Evolutionary conservation across 2,888 invertebrate species (phyloP).

Genomic region (Tachina lurida): DNA sequence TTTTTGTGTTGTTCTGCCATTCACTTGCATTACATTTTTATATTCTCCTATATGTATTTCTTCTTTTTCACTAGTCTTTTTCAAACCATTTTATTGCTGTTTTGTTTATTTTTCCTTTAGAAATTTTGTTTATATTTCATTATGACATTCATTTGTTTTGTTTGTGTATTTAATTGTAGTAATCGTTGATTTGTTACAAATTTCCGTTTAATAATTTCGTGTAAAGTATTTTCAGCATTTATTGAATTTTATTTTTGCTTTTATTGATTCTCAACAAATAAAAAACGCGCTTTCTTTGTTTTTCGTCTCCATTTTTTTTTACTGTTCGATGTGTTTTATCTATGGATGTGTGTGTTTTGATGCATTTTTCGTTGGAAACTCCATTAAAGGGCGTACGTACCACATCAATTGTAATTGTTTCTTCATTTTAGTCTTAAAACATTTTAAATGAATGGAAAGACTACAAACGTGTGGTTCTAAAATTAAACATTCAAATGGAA

Average conservation of each 20-base stretch:
- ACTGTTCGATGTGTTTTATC: slow-evolving; percentile 7
- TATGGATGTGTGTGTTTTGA: slow-evolving; percentile 37
- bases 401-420: background rate
- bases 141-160: slow-evolving; percentile 67
- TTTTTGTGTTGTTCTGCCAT: slow-evolving; percentile 32
- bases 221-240: slow-evolving; percentile 12
- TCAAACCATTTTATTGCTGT: slow-evolving; percentile 45
- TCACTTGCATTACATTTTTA: slow-evolving; percentile 18
- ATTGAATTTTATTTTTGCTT: slow-evolving; percentile 25
- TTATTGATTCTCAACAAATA: slow-evolving; percentile 26
- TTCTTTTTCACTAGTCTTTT: slow-evolving; percentile 16
- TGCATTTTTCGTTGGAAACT: slow-evolving; percentile 39
- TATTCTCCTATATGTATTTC: background rate
- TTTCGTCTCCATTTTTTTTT: background rate
- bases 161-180: slow-evolving; percentile 47
- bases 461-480: no score
- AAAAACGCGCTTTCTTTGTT: slow-evolving; percentile 23
- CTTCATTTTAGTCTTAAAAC: background rate
- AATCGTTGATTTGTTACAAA: slow-evolving; percentile 15
- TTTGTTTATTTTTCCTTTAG: slow-evolving; percentile 51
- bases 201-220: slow-evolving; percentile 7
- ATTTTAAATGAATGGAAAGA: background rate
- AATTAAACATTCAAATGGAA: background rate
- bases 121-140: slow-evolving; percentile 62
- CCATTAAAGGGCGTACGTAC: slow-evolving; percentile 39